These are phyloP conservation scores for Cichlasoma orientale DNA, from an alignment of 2,797 vertebrate species.

Conservation along the genomic window DNA sequence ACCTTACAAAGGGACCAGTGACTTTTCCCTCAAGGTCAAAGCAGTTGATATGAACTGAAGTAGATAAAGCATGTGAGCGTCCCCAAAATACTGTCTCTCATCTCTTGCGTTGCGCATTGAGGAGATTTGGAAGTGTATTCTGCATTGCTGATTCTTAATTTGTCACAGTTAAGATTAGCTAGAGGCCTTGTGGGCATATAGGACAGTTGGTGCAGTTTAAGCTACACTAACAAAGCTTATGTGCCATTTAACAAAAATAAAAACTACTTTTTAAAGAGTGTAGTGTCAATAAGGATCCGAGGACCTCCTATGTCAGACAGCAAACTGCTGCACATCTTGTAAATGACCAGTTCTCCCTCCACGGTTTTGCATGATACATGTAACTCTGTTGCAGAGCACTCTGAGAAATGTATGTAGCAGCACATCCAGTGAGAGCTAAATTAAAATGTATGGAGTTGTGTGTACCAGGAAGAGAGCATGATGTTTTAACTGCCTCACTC, in stretches of 20 bases:
- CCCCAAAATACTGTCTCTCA: constrained; percentile 32
- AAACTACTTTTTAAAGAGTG: neutral
- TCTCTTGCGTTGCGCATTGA: neutral
- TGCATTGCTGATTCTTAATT: constrained; percentile 43
- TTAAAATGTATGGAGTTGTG: neutral
- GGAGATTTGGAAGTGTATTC: constrained; percentile 31
- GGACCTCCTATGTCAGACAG: neutral
- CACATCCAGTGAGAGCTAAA: neutral
- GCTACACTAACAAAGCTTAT: constrained; percentile 33
- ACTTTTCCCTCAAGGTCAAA: constrained; percentile 72
- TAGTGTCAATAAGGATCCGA: neutral
- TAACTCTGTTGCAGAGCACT: neutral
- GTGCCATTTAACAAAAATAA: constrained; percentile 16
- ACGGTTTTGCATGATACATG: neutral
- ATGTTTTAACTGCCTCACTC: neutral
- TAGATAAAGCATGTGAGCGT: constrained; percentile 38
- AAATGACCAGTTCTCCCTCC: neutral
- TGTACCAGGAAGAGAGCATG: neutral
- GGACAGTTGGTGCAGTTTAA: constrained; percentile 21
- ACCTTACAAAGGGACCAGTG: constrained; percentile 48
- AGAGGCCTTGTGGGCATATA: constrained; percentile 25
- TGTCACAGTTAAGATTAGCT: constrained; percentile 55
- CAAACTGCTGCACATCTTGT: neutral
- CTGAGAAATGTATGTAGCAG: neutral
- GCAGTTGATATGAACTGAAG: constrained; percentile 43